A percentile compares a stretch with the other conserved stretches of the same genome.
phyloP scores from a whole-genome alignment of 2,888 invertebrate genomes.

The Euspilapteryx auroguttella region DNA sequence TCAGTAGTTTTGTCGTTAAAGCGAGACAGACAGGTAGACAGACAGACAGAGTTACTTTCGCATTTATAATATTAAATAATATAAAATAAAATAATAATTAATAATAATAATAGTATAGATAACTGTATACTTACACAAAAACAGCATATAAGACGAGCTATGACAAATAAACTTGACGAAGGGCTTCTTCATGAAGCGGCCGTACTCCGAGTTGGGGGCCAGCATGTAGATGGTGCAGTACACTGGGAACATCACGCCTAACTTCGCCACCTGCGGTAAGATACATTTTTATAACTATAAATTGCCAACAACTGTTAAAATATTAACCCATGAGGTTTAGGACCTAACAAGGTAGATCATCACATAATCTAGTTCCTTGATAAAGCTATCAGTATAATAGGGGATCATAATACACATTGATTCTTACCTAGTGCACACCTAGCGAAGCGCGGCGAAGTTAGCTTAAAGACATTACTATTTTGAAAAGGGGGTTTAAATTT shows the following conservation, averaged over 20 bases:
- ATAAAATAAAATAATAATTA: neutral
- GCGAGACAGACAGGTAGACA: too few species aligned
- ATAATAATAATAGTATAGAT: too few species aligned
- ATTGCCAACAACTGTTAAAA: neutral
- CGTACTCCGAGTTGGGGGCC: constrained; percentile 85
- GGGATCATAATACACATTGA: too few species aligned
- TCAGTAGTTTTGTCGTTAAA: too few species aligned
- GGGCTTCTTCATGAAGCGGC: constrained; percentile 92
- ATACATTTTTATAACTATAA: constrained; percentile 4
- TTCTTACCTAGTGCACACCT: too few species aligned
- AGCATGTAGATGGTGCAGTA: constrained; percentile 92
- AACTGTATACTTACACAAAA: constrained; percentile 94
- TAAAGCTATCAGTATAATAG: too few species aligned
- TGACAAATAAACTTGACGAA: constrained; percentile 99
- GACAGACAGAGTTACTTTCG: neutral
- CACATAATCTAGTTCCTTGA: too few species aligned
- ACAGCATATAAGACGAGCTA: constrained; percentile 93
- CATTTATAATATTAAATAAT: neutral
- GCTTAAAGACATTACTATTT: too few species aligned
- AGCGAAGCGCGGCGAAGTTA: too few species aligned
- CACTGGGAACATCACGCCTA: constrained; percentile 91
- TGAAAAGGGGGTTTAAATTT: too few species aligned
- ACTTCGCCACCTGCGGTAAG: constrained; percentile 72
- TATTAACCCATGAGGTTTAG: too few species aligned
- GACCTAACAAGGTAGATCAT: too few species aligned